phyloP scores from a whole-genome alignment of 2,113 vertebrate genomes.

The Euleptes europaea region DNA sequence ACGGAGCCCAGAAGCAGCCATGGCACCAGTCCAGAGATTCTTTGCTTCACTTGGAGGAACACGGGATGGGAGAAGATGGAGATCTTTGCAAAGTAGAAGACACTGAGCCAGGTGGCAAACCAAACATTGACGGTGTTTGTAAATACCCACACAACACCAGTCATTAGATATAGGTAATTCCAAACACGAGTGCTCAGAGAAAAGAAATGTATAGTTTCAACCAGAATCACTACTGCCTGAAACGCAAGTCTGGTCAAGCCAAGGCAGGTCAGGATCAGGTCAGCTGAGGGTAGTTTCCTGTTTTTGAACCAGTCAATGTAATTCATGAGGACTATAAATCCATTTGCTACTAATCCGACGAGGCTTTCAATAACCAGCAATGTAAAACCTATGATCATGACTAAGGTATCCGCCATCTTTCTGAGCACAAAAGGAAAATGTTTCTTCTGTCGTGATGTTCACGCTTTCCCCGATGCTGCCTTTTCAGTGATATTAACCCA shows the following conservation, averaged over 20 bases:
- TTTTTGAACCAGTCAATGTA: slow-evolving; percentile 45
- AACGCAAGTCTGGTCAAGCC: slow-evolving; percentile 55
- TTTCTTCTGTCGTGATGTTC: not conserved
- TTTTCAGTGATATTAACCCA: not conserved
- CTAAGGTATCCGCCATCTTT: not conserved
- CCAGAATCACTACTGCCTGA: not conserved
- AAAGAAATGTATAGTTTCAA: not conserved
- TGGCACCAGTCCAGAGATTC: slow-evolving; percentile 28
- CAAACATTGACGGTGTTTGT: slow-evolving; percentile 42
- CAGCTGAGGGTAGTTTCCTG: slow-evolving; percentile 52
- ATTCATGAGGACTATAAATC: slow-evolving; percentile 56
- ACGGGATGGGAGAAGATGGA: not conserved
- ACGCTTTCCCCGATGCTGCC: not conserved
- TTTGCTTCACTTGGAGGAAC: slow-evolving; percentile 26
- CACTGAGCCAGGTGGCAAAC: slow-evolving; percentile 53
- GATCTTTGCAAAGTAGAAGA: slow-evolving; percentile 57
- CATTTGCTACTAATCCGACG: slow-evolving; percentile 56
- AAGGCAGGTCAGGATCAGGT: slow-evolving; percentile 59
- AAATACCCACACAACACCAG: slow-evolving; percentile 42
- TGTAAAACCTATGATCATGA: not conserved
- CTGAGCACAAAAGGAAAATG: not conserved
- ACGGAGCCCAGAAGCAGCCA: slow-evolving; percentile 23
- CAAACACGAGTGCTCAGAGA: not conserved
- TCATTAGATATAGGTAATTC: slow-evolving; percentile 28
- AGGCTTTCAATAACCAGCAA: slow-evolving; percentile 36